Percentiles rank a stretch among this genome's conserved stretches.
Conservation (phyloP, 2,888 invertebrate genomes). For the Notodonta dromedarius region DNA sequence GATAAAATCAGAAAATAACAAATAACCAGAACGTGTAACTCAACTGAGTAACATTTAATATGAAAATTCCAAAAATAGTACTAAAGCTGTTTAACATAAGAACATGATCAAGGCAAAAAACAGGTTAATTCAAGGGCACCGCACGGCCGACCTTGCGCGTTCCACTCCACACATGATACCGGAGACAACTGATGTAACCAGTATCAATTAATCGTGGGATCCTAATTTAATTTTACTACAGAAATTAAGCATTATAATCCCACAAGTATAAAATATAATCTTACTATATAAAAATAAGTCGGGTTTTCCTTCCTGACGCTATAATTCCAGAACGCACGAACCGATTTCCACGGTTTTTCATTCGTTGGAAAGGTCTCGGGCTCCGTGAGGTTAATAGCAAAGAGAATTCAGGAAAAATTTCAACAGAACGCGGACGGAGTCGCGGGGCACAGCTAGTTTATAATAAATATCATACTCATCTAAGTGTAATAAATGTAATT, state of each 20-base stretch:
- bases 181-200: conserved; percentile 28
- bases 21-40: not conserved
- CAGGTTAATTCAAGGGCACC: conserved; percentile 18
- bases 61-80: conserved; percentile 21
- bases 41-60: not conserved
- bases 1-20: not conserved
- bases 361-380: no score
- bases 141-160: conserved; percentile 26
- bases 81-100: conserved; percentile 16
- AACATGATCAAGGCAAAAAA: conserved; percentile 18
- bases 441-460: no score
- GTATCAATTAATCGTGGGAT: conserved; percentile 33
- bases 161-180: conserved; percentile 30
- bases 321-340: no score
- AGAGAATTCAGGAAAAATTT: no score
- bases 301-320: no score
- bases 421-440: no score
- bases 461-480: no score
- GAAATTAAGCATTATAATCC: not conserved
- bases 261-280: no score
- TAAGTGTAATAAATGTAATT: no score
- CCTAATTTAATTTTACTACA: conserved; percentile 19
- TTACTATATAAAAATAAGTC: no score
- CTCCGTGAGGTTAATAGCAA: no score
- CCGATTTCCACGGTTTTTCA: no score